These are phyloP conservation scores for Tenthredo livida DNA, from an alignment of 2,888 invertebrate genomes.

Conservation along the genomic window DNA sequence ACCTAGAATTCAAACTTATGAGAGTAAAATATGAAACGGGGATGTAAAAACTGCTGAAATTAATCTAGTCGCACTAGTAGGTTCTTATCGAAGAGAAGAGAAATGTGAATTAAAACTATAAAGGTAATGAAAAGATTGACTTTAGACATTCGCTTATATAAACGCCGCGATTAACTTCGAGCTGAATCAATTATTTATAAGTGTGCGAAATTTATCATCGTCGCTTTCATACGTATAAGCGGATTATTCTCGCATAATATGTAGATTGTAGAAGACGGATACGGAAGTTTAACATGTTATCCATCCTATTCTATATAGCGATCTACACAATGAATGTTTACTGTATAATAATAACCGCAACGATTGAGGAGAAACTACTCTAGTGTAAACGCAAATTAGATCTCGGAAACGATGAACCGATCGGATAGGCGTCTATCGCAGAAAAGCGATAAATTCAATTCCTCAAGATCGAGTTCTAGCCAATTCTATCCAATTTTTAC, in stretches of 20 bases:
- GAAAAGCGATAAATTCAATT: conserved; percentile 72
- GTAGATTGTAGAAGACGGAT: not conserved
- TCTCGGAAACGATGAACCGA: conserved; percentile 68
- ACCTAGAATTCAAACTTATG: too few species aligned
- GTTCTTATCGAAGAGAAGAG: too few species aligned
- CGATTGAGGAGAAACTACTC: conserved; percentile 22
- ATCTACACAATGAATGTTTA: not conserved
- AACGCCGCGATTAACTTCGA: not conserved
- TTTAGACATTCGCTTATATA: not conserved
- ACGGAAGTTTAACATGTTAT: not conserved
- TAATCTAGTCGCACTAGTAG: too few species aligned
- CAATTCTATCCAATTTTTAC: conserved; percentile 69
- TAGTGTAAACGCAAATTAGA: conserved; percentile 70
- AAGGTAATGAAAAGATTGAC: not conserved
- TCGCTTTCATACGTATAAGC: not conserved
- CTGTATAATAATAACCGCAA: not conserved
- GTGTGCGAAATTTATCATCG: not conserved
- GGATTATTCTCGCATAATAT: not conserved
- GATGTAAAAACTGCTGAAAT: too few species aligned
- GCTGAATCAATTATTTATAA: not conserved
- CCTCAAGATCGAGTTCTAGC: conserved; percentile 68
- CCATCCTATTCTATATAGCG: not conserved
- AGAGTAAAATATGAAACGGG: too few species aligned
- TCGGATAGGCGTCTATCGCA: conserved; percentile 63
- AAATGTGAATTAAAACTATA: not conserved